These are phyloP conservation scores for Galleria mellonella DNA, from an alignment of 1,140 invertebrate genomes.

Conservation along the genomic window DNA sequence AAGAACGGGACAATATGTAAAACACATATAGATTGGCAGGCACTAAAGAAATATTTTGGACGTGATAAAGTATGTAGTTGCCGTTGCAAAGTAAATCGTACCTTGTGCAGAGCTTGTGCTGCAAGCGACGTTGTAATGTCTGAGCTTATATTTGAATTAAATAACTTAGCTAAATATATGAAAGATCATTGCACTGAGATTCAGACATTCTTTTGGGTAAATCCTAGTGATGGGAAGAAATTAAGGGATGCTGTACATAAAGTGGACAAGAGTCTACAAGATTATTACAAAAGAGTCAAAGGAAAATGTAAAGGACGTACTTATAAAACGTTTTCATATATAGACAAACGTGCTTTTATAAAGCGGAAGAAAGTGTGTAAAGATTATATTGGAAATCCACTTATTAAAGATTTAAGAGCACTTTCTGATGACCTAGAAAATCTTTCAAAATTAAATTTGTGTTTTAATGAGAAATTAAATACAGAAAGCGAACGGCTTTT, in stretches of 20 bases:
- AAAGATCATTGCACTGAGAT: conserved; percentile 57
- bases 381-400: conserved; percentile 7
- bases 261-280: conserved; percentile 35
- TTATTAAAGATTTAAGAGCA: conserved; percentile 20
- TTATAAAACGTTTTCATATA: conserved; percentile 34
- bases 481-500: conserved; percentile 1
- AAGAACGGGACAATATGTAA: background rate
- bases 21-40: conserved; percentile 29
- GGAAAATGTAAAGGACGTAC: conserved; percentile 42
- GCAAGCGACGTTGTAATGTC: conserved; percentile 43
- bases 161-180: conserved; percentile 51
- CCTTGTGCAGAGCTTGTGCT: conserved; percentile 43
- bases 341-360: conserved; percentile 26
- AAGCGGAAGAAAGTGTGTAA: conserved; percentile 1
- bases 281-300: conserved; percentile 49
- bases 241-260: conserved; percentile 41
- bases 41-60: conserved; percentile 36
- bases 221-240: conserved; percentile 48
- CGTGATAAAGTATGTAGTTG: conserved; percentile 41
- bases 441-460: conserved; percentile 9
- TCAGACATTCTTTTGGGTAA: conserved; percentile 56
- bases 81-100: conserved; percentile 36
- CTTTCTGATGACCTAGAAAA: conserved; percentile 27
- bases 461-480: conserved; percentile 16
- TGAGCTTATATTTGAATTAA: conserved; percentile 51